phyloP scores from a whole-genome alignment of 2,888 invertebrate species.

The Lamellibrachia columna region DNA sequence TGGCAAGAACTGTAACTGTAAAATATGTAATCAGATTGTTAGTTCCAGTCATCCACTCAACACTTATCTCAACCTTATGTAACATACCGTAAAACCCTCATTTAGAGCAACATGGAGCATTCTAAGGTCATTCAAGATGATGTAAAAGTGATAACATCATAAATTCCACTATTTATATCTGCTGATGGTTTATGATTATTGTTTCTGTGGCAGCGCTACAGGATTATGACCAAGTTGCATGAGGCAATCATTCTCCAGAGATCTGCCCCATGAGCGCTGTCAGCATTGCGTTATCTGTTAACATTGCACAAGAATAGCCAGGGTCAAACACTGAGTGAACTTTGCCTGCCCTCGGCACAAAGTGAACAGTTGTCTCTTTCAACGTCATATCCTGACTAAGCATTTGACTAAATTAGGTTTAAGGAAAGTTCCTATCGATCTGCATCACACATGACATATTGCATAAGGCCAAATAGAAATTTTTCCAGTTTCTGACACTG shows the following conservation, averaged over 20 bases:
- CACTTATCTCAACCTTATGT: background rate
- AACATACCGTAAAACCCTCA: background rate
- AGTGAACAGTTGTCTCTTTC: background rate
- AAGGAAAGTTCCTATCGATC: background rate
- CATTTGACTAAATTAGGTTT: background rate
- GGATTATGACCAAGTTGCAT: background rate
- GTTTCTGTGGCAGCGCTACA: background rate
- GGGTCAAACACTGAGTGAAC: background rate
- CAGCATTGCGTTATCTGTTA: background rate
- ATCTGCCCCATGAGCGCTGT: background rate
- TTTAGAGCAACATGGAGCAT: background rate
- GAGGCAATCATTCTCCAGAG: background rate
- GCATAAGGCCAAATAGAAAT: background rate
- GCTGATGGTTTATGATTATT: background rate
- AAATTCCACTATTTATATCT: background rate
- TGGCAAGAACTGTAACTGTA: background rate
- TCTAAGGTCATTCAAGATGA: background rate
- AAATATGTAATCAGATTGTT: background rate
- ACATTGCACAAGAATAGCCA: background rate
- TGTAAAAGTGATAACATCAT: background rate
- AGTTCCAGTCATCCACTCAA: background rate
- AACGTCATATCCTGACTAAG: background rate
- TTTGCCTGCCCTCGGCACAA: slow-evolving; percentile 6
- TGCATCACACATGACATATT: too few species aligned
- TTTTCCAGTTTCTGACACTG: background rate